phyloP scores from a whole-genome alignment of 2,113 vertebrate genomes.

The Struthio camelus region DNA sequence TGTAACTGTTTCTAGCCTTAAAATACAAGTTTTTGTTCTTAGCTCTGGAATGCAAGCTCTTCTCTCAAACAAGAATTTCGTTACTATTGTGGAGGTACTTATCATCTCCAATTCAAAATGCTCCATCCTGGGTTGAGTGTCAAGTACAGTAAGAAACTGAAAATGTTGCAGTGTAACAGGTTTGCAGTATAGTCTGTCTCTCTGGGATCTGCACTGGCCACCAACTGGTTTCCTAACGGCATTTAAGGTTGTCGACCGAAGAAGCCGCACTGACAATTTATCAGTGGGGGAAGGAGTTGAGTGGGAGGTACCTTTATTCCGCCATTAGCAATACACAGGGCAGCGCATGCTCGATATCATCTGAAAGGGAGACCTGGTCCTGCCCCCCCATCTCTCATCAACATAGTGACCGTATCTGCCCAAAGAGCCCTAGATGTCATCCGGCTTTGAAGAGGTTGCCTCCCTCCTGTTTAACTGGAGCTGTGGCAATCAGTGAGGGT shows the following conservation, averaged over 20 bases:
- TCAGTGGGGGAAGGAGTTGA: not conserved
- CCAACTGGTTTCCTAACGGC: not conserved
- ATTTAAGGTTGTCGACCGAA: slow-evolving; percentile 15
- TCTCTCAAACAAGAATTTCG: not conserved
- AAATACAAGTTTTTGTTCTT: not conserved
- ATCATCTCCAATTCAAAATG: not conserved
- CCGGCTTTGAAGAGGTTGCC: not conserved
- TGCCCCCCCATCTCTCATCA: not conserved
- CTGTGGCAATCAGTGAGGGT: not conserved
- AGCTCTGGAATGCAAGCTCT: not conserved
- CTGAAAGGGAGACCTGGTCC: not conserved
- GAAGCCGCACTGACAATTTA: not conserved
- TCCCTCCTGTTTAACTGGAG: not conserved
- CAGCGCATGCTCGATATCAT: not conserved
- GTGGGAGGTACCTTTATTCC: not conserved
- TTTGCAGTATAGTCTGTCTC: slow-evolving; percentile 7
- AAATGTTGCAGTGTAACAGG: not conserved
- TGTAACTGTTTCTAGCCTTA: not conserved
- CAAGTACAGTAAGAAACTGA: not conserved
- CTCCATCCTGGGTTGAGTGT: not conserved
- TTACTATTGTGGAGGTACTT: not conserved
- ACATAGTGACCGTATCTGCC: not conserved
- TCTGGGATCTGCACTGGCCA: not conserved
- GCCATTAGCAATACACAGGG: not conserved
- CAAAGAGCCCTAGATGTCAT: not conserved